Evolutionary conservation across 2,888 invertebrate genomes (phyloP).

Genomic region (Yponomeuta sedellus): DNA sequence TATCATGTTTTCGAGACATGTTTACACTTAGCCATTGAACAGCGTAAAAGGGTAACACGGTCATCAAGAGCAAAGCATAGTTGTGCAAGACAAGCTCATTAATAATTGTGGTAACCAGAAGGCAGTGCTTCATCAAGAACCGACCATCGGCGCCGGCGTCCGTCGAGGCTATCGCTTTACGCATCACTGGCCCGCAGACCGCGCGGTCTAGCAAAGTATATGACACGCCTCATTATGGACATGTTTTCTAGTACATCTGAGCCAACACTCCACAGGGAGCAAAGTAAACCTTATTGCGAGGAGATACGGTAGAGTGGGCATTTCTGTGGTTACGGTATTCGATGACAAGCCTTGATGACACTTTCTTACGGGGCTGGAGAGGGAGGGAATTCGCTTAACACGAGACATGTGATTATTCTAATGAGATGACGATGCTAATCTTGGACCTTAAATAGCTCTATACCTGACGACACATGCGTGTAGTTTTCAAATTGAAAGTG

Average conservation of each 20-base stretch:
- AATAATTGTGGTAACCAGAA: background rate
- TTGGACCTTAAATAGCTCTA: background rate
- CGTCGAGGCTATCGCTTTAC: conserved; percentile 28
- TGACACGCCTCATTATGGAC: conserved; percentile 21
- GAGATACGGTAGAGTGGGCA: background rate
- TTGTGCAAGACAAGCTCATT: too few species aligned
- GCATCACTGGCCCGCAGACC: conserved; percentile 30
- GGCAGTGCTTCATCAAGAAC: background rate
- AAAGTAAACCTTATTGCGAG: background rate
- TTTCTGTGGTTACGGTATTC: conserved; percentile 15
- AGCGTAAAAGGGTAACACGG: too few species aligned
- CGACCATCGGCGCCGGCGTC: conserved; percentile 13
- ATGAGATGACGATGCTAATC: conserved; percentile 3
- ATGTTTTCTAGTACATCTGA: conserved; percentile 14
- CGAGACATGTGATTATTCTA: background rate
- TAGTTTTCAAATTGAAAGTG: background rate
- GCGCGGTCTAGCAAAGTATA: conserved; percentile 25
- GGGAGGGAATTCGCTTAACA: background rate
- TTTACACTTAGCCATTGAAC: too few species aligned
- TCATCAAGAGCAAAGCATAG: too few species aligned
- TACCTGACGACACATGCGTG: background rate
- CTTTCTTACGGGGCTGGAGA: conserved; percentile 16
- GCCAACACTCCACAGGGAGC: background rate
- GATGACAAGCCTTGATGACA: conserved; percentile 24
- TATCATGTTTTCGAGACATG: too few species aligned